Conservation (phyloP, 2,113 vertebrate species). For the Jaculus jaculus region DNA sequence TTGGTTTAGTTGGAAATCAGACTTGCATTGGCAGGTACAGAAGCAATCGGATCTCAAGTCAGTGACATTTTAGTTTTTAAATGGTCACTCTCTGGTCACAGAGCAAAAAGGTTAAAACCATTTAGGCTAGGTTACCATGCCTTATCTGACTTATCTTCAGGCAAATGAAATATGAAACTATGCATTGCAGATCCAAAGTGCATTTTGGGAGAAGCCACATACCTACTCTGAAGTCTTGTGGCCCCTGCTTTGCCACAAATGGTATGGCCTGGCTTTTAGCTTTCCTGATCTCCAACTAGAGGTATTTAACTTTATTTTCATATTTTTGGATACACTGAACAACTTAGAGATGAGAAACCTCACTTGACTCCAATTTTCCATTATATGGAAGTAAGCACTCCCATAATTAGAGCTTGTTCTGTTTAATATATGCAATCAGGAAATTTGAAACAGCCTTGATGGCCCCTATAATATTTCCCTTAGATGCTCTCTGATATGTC, state of each 20-base stretch:
- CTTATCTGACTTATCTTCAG: constrained; percentile 84
- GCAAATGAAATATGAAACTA: constrained; percentile 84
- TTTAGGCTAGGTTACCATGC: constrained; percentile 83
- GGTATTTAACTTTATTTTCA: constrained; percentile 82
- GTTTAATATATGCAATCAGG: constrained; percentile 87
- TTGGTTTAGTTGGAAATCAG: constrained; percentile 73
- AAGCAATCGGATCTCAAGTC: constrained; percentile 79
- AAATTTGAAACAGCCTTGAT: constrained; percentile 87
- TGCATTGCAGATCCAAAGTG: constrained; percentile 72
- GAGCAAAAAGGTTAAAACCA: constrained; percentile 84
- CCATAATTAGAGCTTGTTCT: constrained; percentile 85
- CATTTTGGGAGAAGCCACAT: constrained; percentile 78
- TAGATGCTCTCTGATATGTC: constrained; percentile 84
- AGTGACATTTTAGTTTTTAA: constrained; percentile 84
- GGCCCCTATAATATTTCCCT: constrained; percentile 89
- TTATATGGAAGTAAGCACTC: constrained; percentile 81
- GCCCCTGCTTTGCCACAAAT: constrained; percentile 24
- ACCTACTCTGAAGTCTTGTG: constrained; percentile 63
- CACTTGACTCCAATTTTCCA: constrained; percentile 82
- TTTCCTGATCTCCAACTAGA: constrained; percentile 64
- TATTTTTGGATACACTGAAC: constrained; percentile 70
- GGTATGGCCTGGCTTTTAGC: constrained; percentile 41
- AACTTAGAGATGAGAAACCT: constrained; percentile 78
- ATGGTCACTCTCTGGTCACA: constrained; percentile 84
- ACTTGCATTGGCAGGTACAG: constrained; percentile 59